Evolutionary conservation across 2,797 vertebrate genomes (phyloP).

Genomic region (Smutsia gigantea): DNA sequence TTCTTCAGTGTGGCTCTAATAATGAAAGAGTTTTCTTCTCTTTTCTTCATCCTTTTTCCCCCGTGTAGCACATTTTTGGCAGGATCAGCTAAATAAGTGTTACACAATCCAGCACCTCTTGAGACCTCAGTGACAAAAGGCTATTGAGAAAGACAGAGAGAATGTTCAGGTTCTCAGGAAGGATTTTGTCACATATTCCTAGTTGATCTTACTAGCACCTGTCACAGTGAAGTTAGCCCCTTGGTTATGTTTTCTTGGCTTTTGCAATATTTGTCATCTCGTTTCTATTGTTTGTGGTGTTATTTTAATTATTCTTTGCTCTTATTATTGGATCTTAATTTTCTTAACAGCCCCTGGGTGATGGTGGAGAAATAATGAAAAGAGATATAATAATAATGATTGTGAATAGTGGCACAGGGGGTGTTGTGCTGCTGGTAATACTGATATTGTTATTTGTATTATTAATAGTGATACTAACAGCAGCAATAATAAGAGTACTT

Average conservation of each 20-base stretch:
- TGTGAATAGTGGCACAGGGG: not conserved
- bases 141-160: conserved; percentile 65
- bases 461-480: conserved; percentile 49
- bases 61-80: conserved; percentile 79
- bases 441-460: conserved; percentile 30
- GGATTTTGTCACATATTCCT: conserved; percentile 36
- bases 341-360: conserved; percentile 60
- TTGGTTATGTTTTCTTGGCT: conserved; percentile 54
- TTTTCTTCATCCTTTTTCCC: not conserved
- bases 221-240: conserved; percentile 46
- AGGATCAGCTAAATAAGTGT: conserved; percentile 84
- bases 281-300: conserved; percentile 50
- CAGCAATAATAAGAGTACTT: not conserved
- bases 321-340: conserved; percentile 73
- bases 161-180: conserved; percentile 56
- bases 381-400: conserved; percentile 19
- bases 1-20: conserved; percentile 67
- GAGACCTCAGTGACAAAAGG: conserved; percentile 77
- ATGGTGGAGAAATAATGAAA: conserved; percentile 60
- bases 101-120: conserved; percentile 68
- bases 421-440: not conserved
- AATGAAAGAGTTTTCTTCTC: conserved; percentile 51
- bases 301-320: conserved; percentile 74
- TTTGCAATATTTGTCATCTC: conserved; percentile 53
- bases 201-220: conserved; percentile 72